Evolutionary conservation across 2,113 vertebrate species (phyloP), one percentile per base, ranked within the genome.

Genomic region (Alosa alosa): DNA sequence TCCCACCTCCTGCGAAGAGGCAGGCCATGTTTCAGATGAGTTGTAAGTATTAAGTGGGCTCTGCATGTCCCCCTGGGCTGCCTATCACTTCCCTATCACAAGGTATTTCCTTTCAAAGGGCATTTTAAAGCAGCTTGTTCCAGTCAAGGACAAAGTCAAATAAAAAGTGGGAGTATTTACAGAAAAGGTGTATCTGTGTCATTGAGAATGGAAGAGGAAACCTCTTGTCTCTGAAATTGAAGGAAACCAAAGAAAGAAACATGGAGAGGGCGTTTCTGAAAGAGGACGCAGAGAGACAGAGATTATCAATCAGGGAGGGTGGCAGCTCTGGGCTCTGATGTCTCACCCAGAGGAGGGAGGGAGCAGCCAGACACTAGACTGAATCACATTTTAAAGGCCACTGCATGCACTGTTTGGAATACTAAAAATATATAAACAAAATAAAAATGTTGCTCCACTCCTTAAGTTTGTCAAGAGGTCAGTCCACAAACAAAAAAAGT

Each of bases 1-100:
- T 52, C 81, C 46, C 81, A 83, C 84, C 86, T 81, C 49, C 39
- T 47, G 36, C 64, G 84, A 83, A 81, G 9, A 52, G 17, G 2
- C 17, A 81, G 45, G 20, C 55, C 57, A 46, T 41, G 44, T 49
- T 46, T 82, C 46, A 36, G 15, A 84, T 41, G 41, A n/a, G 57
- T 64, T 86, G 50, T 31, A 82, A 47, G 36, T 22, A 86, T 82
- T 82, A 44, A 82, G 31, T 64, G 31, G 13, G 72, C 11, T 41
- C 36, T 41, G 36, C 39, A 78, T 41, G 31, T 39, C 72, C 72
- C 72, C 31, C 10, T 78, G 22, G 72, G 72, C 36, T 39, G 4
- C 31, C 18, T 11, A 78, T 17, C 72, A 36, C 31, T 39, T 78
- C 72, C 72, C 72, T 39, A 75, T 31, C 13, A 39, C 4, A 17